Conservation (phyloP, 92 coral and sea anemone genomes). For the Heliopora coerulea region DNA sequence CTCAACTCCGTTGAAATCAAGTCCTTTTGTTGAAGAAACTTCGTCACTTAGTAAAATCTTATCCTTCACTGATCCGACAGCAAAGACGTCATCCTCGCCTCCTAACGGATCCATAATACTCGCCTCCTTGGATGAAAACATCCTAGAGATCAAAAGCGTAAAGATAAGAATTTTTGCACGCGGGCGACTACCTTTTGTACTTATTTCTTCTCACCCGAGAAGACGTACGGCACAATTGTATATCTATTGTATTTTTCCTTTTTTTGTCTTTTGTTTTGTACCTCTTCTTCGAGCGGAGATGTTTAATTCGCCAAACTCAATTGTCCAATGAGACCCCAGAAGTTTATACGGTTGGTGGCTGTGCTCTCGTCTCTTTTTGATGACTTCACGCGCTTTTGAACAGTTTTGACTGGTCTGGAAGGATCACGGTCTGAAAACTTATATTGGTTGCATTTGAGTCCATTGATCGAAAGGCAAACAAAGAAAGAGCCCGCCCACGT, state of each 20-base stretch:
- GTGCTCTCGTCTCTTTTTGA: neutral
- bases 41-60: constrained; percentile 4
- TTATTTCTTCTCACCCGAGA: too few relatives aligned
- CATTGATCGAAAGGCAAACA: constrained; percentile 33
- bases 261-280: neutral
- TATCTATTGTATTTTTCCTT: too few relatives aligned
- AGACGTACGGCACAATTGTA: neutral
- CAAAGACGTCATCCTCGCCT: constrained; percentile 25
- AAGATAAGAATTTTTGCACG: neutral
- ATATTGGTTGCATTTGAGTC: constrained; percentile 23
- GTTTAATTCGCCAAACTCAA: neutral
- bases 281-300: neutral
- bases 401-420: constrained; percentile 19
- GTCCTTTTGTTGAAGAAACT: neutral
- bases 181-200: neutral
- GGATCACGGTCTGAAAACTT: neutral
- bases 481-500: constrained; percentile 40
- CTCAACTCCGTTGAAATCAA: neutral
- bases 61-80: neutral
- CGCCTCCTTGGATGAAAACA: neutral
- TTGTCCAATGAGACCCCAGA: constrained; percentile 15
- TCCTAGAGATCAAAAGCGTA: neutral
- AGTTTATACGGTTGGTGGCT: neutral
- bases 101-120: constrained; percentile 13
- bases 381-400: neutral